Base-by-base conservation (phyloP, 1,140 invertebrate genomes). In the Adelges cooleyi region DNA sequence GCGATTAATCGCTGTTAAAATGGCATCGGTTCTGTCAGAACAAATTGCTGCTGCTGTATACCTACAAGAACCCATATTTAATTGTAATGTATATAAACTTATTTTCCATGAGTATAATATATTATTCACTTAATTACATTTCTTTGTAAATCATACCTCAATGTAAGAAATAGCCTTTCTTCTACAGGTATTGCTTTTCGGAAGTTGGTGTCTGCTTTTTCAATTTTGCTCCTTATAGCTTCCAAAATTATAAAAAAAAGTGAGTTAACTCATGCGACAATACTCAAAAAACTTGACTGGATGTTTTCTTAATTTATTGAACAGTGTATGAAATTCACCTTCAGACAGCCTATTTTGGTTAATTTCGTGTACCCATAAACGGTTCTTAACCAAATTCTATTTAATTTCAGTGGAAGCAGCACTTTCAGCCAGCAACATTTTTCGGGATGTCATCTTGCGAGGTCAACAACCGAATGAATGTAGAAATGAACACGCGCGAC, bases 401-500 rank as follows among this genome's bases (percentile, higher is more conserved):
- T 51, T 27, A 9, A 51, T 10, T 27, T 51, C 49, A 51, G 29
- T 51, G 25, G 18, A 29, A 51, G 49, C 15, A 51, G 49, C 25
- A 51, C 49, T 51, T 51, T 51, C 49, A 51, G 49, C 23, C 49
- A 51, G 23, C n/a, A 51, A 51, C 15, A 51, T n/a, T 51, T 51
- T 51, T 51, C 23, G 0, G 23, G 49, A 27, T 9, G 25, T 51
- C 49, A 51, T 51, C 49, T 51, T 51, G n/a, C n/a, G n/a, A n/a
- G 49, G 23, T 51, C 25, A 25, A 51, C 0, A 25, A 50, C 10
- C 22, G 17, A 49, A 49, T 23, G 8, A 20, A 4, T 17, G 25
- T n/a, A n/a, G n/a, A n/a, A n/a, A n/a, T n/a, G n/a, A n/a, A n/a
- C n/a, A n/a, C n/a, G n/a, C n/a, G n/a, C n/a, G n/a, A n/a, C n/a